A percentile compares a stretch with the other conserved stretches of the same genome.
These are phyloP conservation scores for Pemphigus obesinymphae DNA, from an alignment of 1,140 invertebrate species.

Conservation along the genomic window DNA sequence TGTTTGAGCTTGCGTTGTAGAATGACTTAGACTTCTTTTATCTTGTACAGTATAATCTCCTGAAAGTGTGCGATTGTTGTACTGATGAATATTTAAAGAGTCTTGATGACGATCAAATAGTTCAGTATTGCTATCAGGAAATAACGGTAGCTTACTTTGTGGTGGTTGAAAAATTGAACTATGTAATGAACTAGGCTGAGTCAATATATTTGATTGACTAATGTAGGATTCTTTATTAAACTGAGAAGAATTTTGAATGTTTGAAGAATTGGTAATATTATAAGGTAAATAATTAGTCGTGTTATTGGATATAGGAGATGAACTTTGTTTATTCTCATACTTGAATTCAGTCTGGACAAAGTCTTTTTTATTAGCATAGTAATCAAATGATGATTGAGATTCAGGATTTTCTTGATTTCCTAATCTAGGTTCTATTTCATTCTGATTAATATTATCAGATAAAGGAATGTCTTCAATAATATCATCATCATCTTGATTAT, in stretches of 20 bases:
- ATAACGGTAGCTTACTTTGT: background rate
- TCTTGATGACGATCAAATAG: background rate
- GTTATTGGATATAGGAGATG: background rate
- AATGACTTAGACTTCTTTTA: background rate
- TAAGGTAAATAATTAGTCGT: background rate
- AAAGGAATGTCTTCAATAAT: constrained; percentile 20
- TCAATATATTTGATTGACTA: background rate
- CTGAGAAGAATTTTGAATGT: background rate
- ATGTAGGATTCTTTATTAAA: background rate
- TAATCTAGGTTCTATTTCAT: background rate
- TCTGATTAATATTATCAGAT: background rate
- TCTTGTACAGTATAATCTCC: background rate
- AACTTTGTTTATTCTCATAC: constrained; percentile 1
- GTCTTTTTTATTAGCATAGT: background rate
- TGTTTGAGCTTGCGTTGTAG: background rate
- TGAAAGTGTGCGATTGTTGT: background rate
- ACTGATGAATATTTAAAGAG: background rate
- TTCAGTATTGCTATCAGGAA: background rate
- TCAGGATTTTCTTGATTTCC: constrained; percentile 24
- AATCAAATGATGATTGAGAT: background rate
- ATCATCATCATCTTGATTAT: constrained; percentile 11
- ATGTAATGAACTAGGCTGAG: background rate
- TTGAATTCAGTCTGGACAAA: background rate
- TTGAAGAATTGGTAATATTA: background rate
- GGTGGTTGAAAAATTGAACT: background rate